Evolutionary conservation across 1,140 invertebrate genomes (phyloP).

Genomic region (Bathynomus jamesi): DNA sequence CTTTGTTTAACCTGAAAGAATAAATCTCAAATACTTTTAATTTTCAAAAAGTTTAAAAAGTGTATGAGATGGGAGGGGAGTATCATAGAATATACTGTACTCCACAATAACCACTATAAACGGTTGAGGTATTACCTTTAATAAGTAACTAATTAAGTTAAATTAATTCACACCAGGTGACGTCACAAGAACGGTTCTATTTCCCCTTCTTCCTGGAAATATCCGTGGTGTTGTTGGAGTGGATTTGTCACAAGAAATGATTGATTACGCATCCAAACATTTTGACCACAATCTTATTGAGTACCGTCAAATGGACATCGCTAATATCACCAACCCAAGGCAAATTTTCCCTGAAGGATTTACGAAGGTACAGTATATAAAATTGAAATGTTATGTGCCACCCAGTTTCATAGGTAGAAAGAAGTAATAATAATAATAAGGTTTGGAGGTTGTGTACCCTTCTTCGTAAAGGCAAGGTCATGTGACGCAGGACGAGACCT

Average conservation of each 20-base stretch:
- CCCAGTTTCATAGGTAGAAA: too few species aligned
- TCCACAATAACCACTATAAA: not conserved
- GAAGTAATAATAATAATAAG: too few species aligned
- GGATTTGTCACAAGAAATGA: slow-evolving; percentile 63
- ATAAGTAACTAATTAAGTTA: not conserved
- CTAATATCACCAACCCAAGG: slow-evolving; percentile 44
- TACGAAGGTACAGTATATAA: slow-evolving; percentile 32
- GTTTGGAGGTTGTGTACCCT: too few species aligned
- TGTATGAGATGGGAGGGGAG: not conserved
- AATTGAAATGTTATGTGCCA: too few species aligned
- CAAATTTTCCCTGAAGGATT: slow-evolving; percentile 35
- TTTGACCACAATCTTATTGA: slow-evolving; percentile 44
- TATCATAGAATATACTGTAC: not conserved
- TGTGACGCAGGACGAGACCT: too few species aligned
- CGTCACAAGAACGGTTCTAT: slow-evolving; percentile 59
- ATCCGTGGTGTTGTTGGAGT: slow-evolving; percentile 49
- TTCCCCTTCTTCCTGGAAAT: slow-evolving; percentile 52
- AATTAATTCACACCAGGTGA: slow-evolving; percentile 39
- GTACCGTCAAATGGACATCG: slow-evolving; percentile 61
- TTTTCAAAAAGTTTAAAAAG: not conserved
- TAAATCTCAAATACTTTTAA: not conserved
- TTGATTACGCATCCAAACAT: slow-evolving; percentile 53
- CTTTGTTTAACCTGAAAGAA: not conserved
- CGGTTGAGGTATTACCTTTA: not conserved
- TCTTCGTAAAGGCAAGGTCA: too few species aligned